Conservation (phyloP, 2,797 vertebrate genomes). For the Anolis apletophallus region DNA sequence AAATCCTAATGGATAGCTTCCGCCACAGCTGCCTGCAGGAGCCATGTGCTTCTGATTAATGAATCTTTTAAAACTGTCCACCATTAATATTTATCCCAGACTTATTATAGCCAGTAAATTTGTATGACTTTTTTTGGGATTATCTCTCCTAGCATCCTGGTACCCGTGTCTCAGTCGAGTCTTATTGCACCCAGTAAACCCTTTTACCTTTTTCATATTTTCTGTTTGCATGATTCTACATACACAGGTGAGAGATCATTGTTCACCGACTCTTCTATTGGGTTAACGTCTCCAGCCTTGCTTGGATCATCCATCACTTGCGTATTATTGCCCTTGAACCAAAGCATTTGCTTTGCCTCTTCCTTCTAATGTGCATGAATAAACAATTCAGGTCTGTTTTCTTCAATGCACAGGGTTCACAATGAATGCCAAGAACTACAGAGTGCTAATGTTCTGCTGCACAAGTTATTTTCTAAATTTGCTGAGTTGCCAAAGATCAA, state of each 20-base stretch:
- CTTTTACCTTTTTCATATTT: neutral
- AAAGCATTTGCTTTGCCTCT: slow-evolving; percentile 23
- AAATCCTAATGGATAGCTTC: slow-evolving; percentile 40
- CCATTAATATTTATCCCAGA: slow-evolving; percentile 17
- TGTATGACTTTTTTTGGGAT: slow-evolving; percentile 19
- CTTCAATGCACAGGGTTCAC: slow-evolving; percentile 19
- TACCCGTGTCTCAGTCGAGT: neutral
- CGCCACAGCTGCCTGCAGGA: slow-evolving; percentile 23
- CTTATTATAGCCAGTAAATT: slow-evolving; percentile 49
- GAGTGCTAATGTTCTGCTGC: neutral
- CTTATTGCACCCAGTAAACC: slow-evolving; percentile 29
- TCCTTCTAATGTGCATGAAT: slow-evolving; percentile 1
- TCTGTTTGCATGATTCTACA: slow-evolving; percentile 29
- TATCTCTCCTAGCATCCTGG: no score
- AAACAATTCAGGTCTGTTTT: slow-evolving; percentile 29
- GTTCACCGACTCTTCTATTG: slow-evolving; percentile 28
- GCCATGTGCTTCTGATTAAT: slow-evolving; percentile 32
- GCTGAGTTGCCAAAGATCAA: neutral
- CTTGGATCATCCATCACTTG: slow-evolving; percentile 29
- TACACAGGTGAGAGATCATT: slow-evolving; percentile 29
- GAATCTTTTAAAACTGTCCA: slow-evolving; percentile 36
- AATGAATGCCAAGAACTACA: neutral
- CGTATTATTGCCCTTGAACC: slow-evolving; percentile 31
- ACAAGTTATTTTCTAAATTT: neutral
- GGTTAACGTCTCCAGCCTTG: slow-evolving; percentile 23